Evolutionary conservation across 1,140 invertebrate genomes (phyloP), one percentile per base, ranked within the genome.

Genomic region (Drosophila guanche): DNA sequence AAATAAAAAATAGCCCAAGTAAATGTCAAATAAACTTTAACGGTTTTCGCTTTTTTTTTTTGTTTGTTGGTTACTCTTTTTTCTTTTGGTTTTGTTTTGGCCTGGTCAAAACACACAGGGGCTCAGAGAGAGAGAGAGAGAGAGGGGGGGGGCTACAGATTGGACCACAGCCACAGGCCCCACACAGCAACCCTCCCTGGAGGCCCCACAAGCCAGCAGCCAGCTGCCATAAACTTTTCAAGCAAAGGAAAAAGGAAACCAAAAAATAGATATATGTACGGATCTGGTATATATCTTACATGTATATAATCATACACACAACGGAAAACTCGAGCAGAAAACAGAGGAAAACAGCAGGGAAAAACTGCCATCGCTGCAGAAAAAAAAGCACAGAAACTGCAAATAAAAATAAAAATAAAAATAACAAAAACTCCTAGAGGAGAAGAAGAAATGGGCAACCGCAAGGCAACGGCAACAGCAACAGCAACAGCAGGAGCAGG

Each of bases 1-100:
- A 88, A 89, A 79, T 88, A 84, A 88, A 88, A 88, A 89, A 89
- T 84, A 89, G 75, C 84, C 84, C 73, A 85, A 89, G 85, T 89
- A 89, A 86, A 89, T 89, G 84, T 89, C 84, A 89, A 89, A 85
- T 89, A 89, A 89, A 89, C 72, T 89, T 89, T 89, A 85, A 89
- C 84, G 84, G 75, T 84, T 86, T 84, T 83, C 62, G 62, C 73
- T 83, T 74, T 76, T 68, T 74, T 48, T 16, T 37, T 42, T 53
- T 25, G n/a, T n/a, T 29, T 56, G 55, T 55, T 55, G n/a, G 37
- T 22, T 43, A 76, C 29, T 72, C 63, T 33, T 57, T 73, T 71
- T 37, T 48, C 48, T 76, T 75, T 60, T 71, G 61, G 41, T 42
- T 71, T 40, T 42, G 37, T 22, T 33, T 46, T 20, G 22, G 20